phyloP scores from a whole-genome alignment of 2,113 vertebrate genomes.

The Marmota flaviventris region DNA sequence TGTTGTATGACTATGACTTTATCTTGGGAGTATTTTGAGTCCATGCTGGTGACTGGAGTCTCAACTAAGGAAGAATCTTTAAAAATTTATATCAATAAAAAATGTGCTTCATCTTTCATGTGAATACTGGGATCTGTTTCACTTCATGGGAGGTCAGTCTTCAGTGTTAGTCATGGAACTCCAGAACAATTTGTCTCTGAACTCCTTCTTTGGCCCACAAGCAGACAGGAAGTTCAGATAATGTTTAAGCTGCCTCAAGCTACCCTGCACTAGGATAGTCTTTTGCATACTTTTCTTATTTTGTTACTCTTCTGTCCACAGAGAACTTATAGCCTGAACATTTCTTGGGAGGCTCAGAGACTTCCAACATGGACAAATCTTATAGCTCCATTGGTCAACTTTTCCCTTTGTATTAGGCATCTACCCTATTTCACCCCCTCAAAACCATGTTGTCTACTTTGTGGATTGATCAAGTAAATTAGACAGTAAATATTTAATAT shows the following conservation, averaged over 20 bases:
- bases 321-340: background rate
- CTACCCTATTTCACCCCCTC: background rate
- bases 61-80: background rate
- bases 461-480: background rate
- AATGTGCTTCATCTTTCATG: background rate
- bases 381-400: background rate
- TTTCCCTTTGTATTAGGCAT: background rate
- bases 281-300: background rate
- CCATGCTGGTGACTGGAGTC: background rate
- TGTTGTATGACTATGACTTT: background rate
- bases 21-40: background rate
- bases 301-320: background rate
- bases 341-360: background rate
- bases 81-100: background rate
- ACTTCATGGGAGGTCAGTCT: background rate
- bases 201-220: background rate
- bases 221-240: background rate
- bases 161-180: background rate
- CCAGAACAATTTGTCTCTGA: background rate
- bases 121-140: background rate
- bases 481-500: constrained; percentile 2
- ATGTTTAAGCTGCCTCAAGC: background rate
- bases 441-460: background rate
- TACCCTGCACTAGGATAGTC: background rate
- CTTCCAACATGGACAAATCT: background rate